Conservation (phyloP, 2,113 vertebrate genomes). For the Tychaedon coryphoeus region DNA sequence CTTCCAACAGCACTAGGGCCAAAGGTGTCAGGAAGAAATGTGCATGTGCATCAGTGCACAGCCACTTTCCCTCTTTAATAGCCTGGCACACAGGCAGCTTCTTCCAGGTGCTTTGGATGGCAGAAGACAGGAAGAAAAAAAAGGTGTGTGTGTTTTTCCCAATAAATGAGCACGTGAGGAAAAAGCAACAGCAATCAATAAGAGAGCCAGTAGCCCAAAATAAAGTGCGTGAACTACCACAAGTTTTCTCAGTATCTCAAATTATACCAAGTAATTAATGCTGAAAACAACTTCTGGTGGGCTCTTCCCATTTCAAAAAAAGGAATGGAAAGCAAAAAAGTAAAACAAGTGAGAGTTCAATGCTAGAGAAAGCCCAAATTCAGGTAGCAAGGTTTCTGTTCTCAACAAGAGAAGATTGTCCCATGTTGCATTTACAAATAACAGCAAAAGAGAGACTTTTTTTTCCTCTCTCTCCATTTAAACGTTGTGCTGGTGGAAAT, state of each 20-base stretch:
- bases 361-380: not conserved
- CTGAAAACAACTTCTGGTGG: not conserved
- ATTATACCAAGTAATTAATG: slow-evolving; percentile 1
- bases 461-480: not conserved
- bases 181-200: not conserved
- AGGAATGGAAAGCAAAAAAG: not conserved
- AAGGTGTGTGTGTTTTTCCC: not conserved
- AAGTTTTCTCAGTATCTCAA: not conserved
- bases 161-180: not conserved
- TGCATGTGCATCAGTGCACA: not conserved
- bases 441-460: not conserved
- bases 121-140: not conserved
- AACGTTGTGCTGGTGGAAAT: not conserved
- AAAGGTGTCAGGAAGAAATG: not conserved
- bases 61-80: not conserved
- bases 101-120: not conserved
- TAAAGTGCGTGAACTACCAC: not conserved
- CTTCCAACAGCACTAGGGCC: not conserved
- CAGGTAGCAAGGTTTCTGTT: not conserved
- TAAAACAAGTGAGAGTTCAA: not conserved
- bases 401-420: not conserved
- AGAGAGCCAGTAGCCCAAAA: not conserved
- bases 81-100: not conserved
- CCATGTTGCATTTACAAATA: not conserved
- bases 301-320: not conserved